A percentile compares a stretch with the other conserved stretches of the same genome.
Evolutionary conservation across 2,888 invertebrate species (phyloP).

Genomic region (Cylindroiulus punctatus): DNA sequence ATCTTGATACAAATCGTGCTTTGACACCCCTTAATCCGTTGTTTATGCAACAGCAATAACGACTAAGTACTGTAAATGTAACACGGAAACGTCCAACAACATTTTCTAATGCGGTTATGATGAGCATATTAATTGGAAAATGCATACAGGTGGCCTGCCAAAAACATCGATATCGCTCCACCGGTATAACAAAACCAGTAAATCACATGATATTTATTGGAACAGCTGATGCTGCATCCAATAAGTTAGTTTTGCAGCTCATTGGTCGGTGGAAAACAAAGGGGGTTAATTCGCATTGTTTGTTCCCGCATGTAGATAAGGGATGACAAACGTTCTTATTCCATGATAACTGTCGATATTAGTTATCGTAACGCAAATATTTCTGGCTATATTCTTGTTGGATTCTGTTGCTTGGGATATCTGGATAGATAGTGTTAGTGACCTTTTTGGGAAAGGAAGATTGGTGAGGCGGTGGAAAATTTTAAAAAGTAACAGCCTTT

Average conservation of each 20-base stretch:
- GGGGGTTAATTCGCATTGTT: conserved; percentile 4
- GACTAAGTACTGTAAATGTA: background rate
- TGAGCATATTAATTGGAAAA: background rate
- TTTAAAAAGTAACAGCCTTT: background rate
- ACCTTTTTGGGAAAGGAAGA: conserved; percentile 1
- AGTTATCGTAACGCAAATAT: conserved; percentile 20
- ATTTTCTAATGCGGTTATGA: background rate
- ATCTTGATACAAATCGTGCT: background rate
- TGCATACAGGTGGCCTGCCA: background rate
- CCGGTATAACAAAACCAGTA: background rate
- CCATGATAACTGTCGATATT: conserved; percentile 10
- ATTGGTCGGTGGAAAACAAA: background rate
- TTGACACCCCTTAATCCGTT: background rate
- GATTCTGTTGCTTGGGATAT: background rate
- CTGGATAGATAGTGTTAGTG: background rate
- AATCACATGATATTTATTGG: background rate
- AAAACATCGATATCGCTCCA: background rate
- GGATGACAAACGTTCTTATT: background rate
- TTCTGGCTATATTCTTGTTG: background rate
- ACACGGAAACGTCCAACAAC: background rate
- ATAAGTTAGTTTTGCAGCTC: background rate
- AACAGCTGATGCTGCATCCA: background rate
- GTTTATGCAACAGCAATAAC: background rate
- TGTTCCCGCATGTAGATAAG: background rate
- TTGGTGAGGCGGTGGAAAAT: background rate